These are phyloP conservation scores for Phylloscopus trochiloides DNA, from an alignment of 2,113 vertebrate genomes.

Conservation along the genomic window DNA sequence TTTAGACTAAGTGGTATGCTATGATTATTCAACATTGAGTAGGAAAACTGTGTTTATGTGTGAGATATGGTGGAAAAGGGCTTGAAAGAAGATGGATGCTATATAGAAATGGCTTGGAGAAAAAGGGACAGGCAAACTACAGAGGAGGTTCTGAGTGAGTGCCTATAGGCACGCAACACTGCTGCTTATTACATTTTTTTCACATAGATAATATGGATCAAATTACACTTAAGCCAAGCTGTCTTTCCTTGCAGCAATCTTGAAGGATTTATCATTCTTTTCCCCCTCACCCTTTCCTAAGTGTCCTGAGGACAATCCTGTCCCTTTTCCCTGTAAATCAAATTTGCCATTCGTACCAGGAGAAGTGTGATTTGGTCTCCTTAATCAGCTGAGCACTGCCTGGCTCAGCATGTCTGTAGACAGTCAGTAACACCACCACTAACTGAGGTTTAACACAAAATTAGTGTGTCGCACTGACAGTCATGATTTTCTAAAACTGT, in stretches of 20 bases:
- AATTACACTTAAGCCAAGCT: neutral
- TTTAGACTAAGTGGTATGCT: slow-evolving; percentile 20
- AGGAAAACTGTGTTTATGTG: neutral
- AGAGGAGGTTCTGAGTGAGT: neutral
- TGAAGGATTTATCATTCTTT: neutral
- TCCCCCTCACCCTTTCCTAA: neutral
- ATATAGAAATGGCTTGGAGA: neutral
- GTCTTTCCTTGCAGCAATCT: accelerated
- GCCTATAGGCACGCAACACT: neutral
- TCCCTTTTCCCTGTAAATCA: neutral
- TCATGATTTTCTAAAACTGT: neutral
- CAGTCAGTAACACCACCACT: neutral
- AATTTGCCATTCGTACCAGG: accelerated
- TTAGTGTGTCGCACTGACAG: no score
- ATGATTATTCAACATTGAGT: slow-evolving; percentile 33
- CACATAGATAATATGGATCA: accelerated
- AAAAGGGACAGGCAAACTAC: neutral
- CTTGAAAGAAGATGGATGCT: neutral
- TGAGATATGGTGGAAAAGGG: neutral
- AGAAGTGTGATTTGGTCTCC: neutral
- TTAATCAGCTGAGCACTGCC: neutral
- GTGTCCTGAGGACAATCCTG: neutral
- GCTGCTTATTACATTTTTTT: neutral
- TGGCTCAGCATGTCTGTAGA: neutral
- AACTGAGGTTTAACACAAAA: neutral